A percentile compares a stretch with the other conserved stretches of the same genome.
Conservation (phyloP, 2,113 vertebrate species). For the Pampusana beccarii region DNA sequence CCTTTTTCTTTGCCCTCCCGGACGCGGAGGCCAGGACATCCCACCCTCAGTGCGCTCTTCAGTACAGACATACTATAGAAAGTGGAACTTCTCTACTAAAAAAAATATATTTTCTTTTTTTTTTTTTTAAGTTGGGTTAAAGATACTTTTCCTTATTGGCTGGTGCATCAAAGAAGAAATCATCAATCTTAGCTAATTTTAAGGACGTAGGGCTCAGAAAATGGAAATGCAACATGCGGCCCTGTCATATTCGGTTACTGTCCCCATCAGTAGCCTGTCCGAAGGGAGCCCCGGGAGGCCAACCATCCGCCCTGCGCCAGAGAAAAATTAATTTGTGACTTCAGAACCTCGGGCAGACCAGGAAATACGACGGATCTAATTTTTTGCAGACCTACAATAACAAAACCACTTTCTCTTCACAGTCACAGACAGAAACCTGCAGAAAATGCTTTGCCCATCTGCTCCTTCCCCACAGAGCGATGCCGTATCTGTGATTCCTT, state of each 20-base stretch:
- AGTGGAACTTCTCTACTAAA: background rate
- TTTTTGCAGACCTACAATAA: background rate
- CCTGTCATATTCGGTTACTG: conserved; percentile 33
- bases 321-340: conserved; percentile 8
- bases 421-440: background rate
- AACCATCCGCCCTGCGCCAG: background rate
- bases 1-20: no score
- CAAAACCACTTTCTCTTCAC: background rate
- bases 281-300: background rate
- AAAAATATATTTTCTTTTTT: background rate
- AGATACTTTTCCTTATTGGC: background rate
- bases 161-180: background rate
- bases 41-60: background rate
- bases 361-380: background rate
- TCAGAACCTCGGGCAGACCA: background rate
- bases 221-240: background rate
- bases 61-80: background rate
- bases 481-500: no score
- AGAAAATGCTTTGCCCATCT: background rate
- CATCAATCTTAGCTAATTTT: conserved; percentile 13
- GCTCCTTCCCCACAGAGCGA: background rate
- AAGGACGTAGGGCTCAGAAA: conserved; percentile 31
- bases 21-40: no score
- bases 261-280: conserved; percentile 8
- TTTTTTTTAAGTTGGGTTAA: background rate